A percentile compares a stretch with the other conserved stretches of the same genome.
phyloP scores from a whole-genome alignment of 2,888 invertebrate genomes.

The Mermis nigrescens region DNA sequence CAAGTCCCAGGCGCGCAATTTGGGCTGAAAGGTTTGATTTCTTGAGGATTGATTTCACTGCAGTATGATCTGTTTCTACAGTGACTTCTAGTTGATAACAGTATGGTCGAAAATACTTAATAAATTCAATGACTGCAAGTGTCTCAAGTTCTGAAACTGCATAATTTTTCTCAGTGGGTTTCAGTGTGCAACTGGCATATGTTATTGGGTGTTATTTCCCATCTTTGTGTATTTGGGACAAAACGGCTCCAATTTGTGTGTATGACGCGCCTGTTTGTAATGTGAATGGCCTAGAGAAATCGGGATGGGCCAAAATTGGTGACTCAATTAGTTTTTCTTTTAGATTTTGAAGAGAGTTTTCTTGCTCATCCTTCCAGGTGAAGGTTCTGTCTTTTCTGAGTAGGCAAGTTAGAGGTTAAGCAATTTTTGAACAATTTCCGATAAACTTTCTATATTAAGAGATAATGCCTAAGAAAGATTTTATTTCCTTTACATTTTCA shows the following conservation, averaged over 20 bases:
- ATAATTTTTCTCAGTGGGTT: background rate
- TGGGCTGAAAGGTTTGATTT: background rate
- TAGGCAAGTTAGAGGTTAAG: background rate
- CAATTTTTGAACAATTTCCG: background rate
- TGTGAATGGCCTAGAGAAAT: too few relatives aligned
- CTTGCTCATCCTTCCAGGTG: too few relatives aligned
- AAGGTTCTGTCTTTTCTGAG: background rate
- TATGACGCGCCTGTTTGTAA: too few relatives aligned
- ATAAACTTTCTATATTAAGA: too few relatives aligned
- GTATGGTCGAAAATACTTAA: background rate
- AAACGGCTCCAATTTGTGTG: too few relatives aligned
- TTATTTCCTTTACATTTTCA: too few relatives aligned
- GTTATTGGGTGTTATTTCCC: too few relatives aligned
- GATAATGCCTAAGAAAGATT: too few relatives aligned
- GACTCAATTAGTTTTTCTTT: background rate
- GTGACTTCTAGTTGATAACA: background rate
- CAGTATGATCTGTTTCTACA: too few relatives aligned
- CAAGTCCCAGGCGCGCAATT: background rate
- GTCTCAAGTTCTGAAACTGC: background rate
- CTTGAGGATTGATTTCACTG: background rate
- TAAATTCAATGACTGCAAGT: background rate
- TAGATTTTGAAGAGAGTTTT: background rate
- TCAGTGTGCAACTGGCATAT: background rate
- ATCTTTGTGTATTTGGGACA: too few relatives aligned
- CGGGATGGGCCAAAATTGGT: too few relatives aligned